Evolutionary conservation across 2,797 vertebrate species (phyloP).

Genomic region (Brachyalestes nurse): DNA sequence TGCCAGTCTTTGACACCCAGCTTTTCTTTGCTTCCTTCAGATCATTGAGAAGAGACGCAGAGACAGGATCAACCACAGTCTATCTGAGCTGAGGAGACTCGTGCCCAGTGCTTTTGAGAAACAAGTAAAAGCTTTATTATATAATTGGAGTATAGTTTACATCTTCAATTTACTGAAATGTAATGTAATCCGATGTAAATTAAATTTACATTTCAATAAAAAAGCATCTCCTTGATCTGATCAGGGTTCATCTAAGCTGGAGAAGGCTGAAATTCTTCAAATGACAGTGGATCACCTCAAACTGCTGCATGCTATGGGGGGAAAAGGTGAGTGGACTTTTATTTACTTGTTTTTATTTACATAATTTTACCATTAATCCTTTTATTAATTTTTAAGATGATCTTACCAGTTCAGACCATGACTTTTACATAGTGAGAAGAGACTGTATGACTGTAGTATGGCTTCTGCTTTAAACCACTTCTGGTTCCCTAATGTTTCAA

Average conservation of each 20-base stretch:
- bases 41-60: slow-evolving; percentile 94
- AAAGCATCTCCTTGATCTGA: slow-evolving; percentile 36
- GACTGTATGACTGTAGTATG: too few species aligned
- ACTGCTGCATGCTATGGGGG: slow-evolving; percentile 90
- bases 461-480: too few species aligned
- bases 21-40: slow-evolving; percentile 66
- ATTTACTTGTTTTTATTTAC: neutral
- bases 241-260: slow-evolving; percentile 92
- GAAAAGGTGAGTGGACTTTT: slow-evolving; percentile 83
- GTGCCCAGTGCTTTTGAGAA: slow-evolving; percentile 94
- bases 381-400: too few species aligned
- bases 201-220: neutral
- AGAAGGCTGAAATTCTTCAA: slow-evolving; percentile 95
- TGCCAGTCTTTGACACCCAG: too few species aligned
- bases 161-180: too few species aligned
- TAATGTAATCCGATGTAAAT: too few species aligned
- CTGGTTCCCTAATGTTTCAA: too few species aligned
- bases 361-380: too few species aligned
- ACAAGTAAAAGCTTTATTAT: slow-evolving; percentile 76
- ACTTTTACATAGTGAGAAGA: too few species aligned
- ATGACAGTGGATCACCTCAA: slow-evolving; percentile 97
- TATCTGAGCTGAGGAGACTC: slow-evolving; percentile 90
- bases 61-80: slow-evolving; percentile 94
- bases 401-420: too few species aligned
- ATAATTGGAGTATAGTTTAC: neutral